phyloP scores from a whole-genome alignment of 1,140 invertebrate genomes.

The Palaemon carinicauda region DNA sequence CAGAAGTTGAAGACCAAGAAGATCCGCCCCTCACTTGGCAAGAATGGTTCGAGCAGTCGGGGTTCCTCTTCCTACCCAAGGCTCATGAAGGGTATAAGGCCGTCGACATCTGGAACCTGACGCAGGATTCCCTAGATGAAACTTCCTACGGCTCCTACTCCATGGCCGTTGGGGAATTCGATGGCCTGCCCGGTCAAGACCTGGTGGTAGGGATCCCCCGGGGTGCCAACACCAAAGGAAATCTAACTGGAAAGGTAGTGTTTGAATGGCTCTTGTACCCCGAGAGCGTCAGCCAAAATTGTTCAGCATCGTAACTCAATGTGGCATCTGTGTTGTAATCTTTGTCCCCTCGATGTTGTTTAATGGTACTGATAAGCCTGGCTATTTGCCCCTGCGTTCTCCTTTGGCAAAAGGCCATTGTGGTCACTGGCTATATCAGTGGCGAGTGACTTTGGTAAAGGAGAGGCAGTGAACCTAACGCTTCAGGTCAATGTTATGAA shows the following conservation, averaged over 20 bases:
- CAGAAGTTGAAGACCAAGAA: background rate
- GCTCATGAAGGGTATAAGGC: background rate
- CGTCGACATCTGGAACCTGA: background rate
- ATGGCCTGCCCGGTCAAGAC: background rate
- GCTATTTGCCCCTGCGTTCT: too few species aligned
- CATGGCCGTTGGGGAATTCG: background rate
- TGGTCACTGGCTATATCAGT: too few species aligned
- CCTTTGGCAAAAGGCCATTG: too few species aligned
- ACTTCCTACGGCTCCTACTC: conserved; percentile 7
- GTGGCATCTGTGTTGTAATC: too few species aligned
- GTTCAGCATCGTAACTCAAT: too few species aligned
- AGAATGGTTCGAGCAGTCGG: conserved; percentile 35
- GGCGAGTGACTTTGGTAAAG: too few species aligned
- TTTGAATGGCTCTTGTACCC: background rate
- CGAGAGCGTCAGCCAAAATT: too few species aligned
- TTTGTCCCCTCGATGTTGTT: too few species aligned
- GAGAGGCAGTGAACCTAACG: too few species aligned
- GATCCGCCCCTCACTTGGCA: background rate
- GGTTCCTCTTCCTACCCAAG: conserved; percentile 13
- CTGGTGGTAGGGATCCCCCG: conserved; percentile 3
- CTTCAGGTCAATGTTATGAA: too few species aligned
- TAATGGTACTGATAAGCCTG: too few species aligned
- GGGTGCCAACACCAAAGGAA: background rate
- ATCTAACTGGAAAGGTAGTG: conserved; percentile 16
- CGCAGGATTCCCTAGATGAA: background rate